Conservation (phyloP, 2,888 invertebrate species). For the Tiliacea citrago region DNA sequence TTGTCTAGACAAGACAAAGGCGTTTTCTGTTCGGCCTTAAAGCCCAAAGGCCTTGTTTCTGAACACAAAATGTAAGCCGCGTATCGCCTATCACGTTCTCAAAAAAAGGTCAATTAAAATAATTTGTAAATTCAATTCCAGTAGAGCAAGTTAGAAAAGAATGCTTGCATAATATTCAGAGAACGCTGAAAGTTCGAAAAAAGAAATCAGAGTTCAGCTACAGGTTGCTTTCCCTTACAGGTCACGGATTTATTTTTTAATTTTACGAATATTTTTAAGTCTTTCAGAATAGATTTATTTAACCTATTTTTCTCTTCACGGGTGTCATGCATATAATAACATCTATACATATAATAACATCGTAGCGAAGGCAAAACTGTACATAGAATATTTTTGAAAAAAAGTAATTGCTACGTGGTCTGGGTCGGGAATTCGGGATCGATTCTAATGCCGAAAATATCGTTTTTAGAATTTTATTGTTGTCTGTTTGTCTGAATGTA, state of each 20-base stretch:
- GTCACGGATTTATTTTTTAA: neutral
- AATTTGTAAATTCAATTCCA: neutral
- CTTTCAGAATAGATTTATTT: neutral
- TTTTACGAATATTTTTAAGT: neutral
- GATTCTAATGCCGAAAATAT: no score
- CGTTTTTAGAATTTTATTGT: no score
- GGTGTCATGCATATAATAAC: no score
- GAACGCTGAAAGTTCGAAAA: neutral
- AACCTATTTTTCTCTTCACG: neutral
- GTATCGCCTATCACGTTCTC: neutral
- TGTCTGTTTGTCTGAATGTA: no score
- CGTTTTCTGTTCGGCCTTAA: conserved; percentile 19
- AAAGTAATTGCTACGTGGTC: no score
- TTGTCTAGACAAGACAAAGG: conserved; percentile 44
- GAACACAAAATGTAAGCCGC: neutral
- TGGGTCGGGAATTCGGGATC: no score
- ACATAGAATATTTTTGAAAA: no score
- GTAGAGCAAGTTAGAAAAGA: neutral
- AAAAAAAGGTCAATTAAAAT: neutral
- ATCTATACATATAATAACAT: no score
- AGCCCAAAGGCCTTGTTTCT: conserved; percentile 5
- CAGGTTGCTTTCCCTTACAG: neutral
- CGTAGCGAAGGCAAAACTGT: no score
- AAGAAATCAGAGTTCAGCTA: neutral
- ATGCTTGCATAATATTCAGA: neutral